Evolutionary conservation across 2,888 invertebrate genomes (phyloP).

Genomic region (Caenorhabditis sp.): DNA sequence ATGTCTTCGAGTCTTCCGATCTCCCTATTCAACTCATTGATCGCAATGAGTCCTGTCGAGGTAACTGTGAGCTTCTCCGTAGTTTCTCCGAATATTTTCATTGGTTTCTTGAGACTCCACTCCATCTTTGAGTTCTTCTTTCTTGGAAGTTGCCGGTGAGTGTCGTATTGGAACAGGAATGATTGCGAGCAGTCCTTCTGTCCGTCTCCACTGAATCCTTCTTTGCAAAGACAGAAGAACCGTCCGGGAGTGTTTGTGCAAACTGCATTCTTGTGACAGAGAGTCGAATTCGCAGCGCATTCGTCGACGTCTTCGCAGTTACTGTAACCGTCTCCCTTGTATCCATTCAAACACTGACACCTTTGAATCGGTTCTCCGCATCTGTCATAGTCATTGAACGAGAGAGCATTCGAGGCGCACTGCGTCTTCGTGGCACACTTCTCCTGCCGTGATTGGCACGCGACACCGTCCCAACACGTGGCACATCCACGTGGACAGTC

Average conservation of each 20-base stretch:
- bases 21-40: slow-evolving; percentile 70
- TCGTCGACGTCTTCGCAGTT: slow-evolving; percentile 81
- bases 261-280: slow-evolving; percentile 78
- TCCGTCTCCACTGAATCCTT: slow-evolving; percentile 81
- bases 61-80: slow-evolving; percentile 77
- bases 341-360: slow-evolving; percentile 82
- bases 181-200: slow-evolving; percentile 75
- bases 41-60: slow-evolving; percentile 78
- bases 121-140: slow-evolving; percentile 74
- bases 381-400: slow-evolving; percentile 79
- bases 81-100: slow-evolving; percentile 78
- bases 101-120: slow-evolving; percentile 74
- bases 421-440: slow-evolving; percentile 63
- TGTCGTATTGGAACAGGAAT: slow-evolving; percentile 77
- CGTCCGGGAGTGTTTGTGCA: slow-evolving; percentile 83
- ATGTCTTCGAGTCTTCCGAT: slow-evolving; percentile 73
- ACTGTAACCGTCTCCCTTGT: slow-evolving; percentile 79
- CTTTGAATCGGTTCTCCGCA: slow-evolving; percentile 79
- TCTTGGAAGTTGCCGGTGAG: slow-evolving; percentile 74
- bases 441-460: slow-evolving; percentile 76
- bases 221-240: slow-evolving; percentile 81
- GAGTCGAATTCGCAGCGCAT: slow-evolving; percentile 70
- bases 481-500: slow-evolving; percentile 78
- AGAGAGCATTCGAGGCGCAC: slow-evolving; percentile 82
- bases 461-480: slow-evolving; percentile 78